phyloP scores from a whole-genome alignment of 2,113 vertebrate genomes.

The Oryzias melastigma region DNA sequence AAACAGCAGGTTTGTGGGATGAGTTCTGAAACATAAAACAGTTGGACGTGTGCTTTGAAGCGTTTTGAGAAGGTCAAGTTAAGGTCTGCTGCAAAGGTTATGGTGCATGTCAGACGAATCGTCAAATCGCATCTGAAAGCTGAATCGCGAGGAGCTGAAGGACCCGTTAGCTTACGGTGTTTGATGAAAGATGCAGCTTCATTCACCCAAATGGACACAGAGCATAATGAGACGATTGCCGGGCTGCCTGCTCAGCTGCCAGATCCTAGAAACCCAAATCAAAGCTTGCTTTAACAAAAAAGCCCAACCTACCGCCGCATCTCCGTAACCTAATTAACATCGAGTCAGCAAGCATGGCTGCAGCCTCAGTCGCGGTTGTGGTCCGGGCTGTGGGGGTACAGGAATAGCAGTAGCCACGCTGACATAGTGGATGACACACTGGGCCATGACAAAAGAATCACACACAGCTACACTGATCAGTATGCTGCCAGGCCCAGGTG shows the following conservation, averaged over 20 bases:
- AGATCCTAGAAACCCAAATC: slow-evolving; percentile 65
- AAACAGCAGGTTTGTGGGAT: no score
- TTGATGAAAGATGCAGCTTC: slow-evolving; percentile 19
- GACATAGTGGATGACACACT: slow-evolving; percentile 63
- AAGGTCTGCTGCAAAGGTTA: no score
- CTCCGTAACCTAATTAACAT: slow-evolving; percentile 73
- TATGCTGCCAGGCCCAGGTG: slow-evolving; percentile 49
- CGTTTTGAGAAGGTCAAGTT: no score
- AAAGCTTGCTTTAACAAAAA: slow-evolving; percentile 59
- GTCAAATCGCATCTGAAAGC: no score
- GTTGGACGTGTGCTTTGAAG: no score
- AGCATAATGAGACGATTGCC: slow-evolving; percentile 57
- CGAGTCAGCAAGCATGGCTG: slow-evolving; percentile 61
- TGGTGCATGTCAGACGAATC: no score
- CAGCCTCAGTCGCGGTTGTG: slow-evolving; percentile 51
- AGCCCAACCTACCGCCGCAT: slow-evolving; percentile 57
- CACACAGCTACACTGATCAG: slow-evolving; percentile 46
- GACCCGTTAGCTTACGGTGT: no score
- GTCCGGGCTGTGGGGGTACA: slow-evolving; percentile 50
- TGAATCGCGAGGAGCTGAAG: no score
- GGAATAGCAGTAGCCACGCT: slow-evolving; percentile 59
- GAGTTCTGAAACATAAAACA: no score
- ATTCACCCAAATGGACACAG: slow-evolving; percentile 49
- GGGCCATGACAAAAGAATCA: slow-evolving; percentile 63
- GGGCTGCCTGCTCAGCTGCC: slow-evolving; percentile 53